Evolutionary conservation across 2,113 vertebrate genomes (phyloP).

Genomic region (Catharus bicknelli): DNA sequence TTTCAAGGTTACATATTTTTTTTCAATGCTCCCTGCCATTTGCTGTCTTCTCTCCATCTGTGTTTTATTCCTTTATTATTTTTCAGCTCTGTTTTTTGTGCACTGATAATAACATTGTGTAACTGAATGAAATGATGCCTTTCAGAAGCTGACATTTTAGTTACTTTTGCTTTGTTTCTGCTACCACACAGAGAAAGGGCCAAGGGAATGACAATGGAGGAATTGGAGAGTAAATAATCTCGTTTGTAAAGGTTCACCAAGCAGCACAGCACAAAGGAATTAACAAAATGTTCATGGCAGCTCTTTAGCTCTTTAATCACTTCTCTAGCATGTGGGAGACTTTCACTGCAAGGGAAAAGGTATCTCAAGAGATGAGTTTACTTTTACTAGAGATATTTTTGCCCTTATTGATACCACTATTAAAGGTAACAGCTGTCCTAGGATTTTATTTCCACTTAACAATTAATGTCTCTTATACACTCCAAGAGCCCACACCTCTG

Average conservation of each 20-base stretch:
- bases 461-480: neutral
- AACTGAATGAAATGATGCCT: constrained; percentile 18
- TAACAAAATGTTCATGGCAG: constrained; percentile 48
- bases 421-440: neutral
- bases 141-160: constrained; percentile 36
- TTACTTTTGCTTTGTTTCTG: constrained; percentile 50
- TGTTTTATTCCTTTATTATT: constrained; percentile 5
- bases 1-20: neutral
- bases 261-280: constrained; percentile 59
- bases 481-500: neutral
- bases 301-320: constrained; percentile 33
- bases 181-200: constrained; percentile 19
- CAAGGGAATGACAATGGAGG: constrained; percentile 55
- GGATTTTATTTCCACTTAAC: neutral
- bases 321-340: neutral
- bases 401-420: neutral
- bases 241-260: constrained; percentile 64
- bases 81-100: constrained; percentile 1
- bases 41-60: neutral
- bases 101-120: neutral
- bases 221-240: constrained; percentile 63
- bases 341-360: neutral
- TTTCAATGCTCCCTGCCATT: neutral
- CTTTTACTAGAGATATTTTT: neutral
- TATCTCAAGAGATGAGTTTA: neutral